These are phyloP conservation scores for Rotaria magnacalcarata DNA, from an alignment of 2,888 invertebrate genomes.

Conservation along the genomic window DNA sequence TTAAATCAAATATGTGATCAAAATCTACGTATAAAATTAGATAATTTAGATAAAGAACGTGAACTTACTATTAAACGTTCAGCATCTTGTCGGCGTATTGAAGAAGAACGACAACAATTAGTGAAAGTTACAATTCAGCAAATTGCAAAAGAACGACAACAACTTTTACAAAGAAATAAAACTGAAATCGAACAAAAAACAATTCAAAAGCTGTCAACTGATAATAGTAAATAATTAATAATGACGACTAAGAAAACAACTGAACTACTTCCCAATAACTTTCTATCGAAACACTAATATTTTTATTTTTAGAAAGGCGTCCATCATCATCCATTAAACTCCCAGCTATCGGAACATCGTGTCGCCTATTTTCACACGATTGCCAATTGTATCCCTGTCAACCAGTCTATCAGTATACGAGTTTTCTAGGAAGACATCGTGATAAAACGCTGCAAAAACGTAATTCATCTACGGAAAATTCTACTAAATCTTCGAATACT, in stretches of 20 bases:
- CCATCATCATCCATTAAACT: not conserved
- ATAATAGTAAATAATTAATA: not conserved
- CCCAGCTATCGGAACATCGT: not conserved
- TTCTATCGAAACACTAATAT: too few relatives aligned
- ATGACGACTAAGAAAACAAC: too few relatives aligned
- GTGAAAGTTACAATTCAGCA: not conserved
- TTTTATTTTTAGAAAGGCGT: not conserved
- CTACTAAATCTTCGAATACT: not conserved
- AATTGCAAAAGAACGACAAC: not conserved
- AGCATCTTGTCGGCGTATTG: not conserved
- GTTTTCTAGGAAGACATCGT: not conserved
- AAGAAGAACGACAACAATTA: not conserved
- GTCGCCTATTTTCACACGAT: not conserved
- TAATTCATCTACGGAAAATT: not conserved
- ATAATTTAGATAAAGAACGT: not conserved
- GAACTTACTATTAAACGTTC: not conserved
- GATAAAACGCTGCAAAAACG: not conserved
- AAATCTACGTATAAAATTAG: not conserved
- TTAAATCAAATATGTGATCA: not conserved
- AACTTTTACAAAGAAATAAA: not conserved
- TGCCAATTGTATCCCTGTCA: not conserved
- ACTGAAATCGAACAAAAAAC: not conserved
- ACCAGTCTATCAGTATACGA: not conserved
- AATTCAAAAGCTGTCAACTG: not conserved
- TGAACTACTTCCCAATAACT: too few relatives aligned